phyloP scores from a whole-genome alignment of 2,113 vertebrate species.

The Cyphomyrus discorhynchus region DNA sequence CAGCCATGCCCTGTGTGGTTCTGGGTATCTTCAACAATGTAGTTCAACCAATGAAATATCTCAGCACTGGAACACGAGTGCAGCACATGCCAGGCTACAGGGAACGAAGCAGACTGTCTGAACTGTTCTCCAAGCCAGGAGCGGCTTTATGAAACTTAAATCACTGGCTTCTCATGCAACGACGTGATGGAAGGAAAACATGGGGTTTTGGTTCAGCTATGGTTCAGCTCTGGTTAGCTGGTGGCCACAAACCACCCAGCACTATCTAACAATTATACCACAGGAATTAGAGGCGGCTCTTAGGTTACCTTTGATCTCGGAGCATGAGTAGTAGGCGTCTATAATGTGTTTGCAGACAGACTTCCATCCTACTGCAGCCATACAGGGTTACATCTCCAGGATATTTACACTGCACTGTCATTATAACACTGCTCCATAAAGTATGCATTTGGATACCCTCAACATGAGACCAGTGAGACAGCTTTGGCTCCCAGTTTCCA shows the following conservation, averaged over 20 bases:
- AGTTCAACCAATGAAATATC: background rate
- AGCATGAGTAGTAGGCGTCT: constrained; percentile 25
- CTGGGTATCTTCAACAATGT: background rate
- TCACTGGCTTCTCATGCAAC: background rate
- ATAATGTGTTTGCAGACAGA: background rate
- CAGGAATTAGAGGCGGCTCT: constrained; percentile 30
- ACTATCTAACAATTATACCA: constrained; percentile 48
- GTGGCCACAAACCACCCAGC: constrained; percentile 48
- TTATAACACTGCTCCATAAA: background rate
- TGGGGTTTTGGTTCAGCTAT: constrained; percentile 33
- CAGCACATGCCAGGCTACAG: background rate
- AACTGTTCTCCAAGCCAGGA: background rate
- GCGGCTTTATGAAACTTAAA: background rate
- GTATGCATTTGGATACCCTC: background rate
- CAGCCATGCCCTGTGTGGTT: background rate
- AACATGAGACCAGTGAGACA: background rate
- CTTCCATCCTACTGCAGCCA: background rate
- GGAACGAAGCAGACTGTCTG: background rate
- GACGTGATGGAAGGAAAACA: constrained; percentile 8
- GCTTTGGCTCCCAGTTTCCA: background rate
- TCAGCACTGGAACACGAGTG: background rate
- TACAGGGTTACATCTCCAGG: background rate
- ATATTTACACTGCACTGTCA: background rate
- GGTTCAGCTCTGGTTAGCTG: constrained; percentile 52
- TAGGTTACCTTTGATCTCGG: constrained; percentile 40